Conservation (phyloP, 1,140 invertebrate genomes). For the Patella vulgata region DNA sequence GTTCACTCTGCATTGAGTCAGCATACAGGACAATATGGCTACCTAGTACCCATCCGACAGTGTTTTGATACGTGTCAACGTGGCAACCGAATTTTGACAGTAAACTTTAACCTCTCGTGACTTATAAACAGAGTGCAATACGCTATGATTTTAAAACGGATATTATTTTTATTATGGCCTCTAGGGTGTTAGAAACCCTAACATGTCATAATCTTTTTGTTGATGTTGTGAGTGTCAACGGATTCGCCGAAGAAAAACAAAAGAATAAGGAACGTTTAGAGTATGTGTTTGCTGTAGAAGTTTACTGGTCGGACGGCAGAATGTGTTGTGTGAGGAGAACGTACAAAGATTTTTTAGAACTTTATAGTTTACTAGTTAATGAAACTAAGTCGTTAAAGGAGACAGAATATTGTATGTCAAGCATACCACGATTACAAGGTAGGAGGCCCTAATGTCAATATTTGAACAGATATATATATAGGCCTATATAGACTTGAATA, state of each 20-base stretch:
- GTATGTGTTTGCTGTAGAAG: slow-evolving; percentile 27
- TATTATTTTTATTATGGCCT: slow-evolving; percentile 17
- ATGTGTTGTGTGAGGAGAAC: slow-evolving; percentile 21
- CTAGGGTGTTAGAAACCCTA: slow-evolving; percentile 14
- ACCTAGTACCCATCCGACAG: too few species aligned
- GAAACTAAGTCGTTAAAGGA: too few species aligned
- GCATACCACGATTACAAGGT: too few species aligned
- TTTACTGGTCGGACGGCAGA: slow-evolving; percentile 22
- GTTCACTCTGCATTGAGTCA: background rate
- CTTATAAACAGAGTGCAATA: too few species aligned
- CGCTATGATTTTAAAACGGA: too few species aligned
- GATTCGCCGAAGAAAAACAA: slow-evolving; percentile 22
- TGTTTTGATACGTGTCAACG: background rate
- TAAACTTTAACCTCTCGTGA: background rate
- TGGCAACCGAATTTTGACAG: background rate
- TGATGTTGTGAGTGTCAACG: slow-evolving; percentile 15
- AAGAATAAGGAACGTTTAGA: slow-evolving; percentile 1
- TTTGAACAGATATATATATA: too few species aligned
- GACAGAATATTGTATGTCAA: too few species aligned
- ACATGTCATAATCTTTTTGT: slow-evolving; percentile 22
- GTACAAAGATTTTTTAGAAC: slow-evolving; percentile 20
- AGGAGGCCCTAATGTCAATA: too few species aligned
- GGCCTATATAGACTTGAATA: too few species aligned
- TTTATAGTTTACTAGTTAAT: background rate
- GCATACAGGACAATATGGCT: background rate